phyloP scores from a whole-genome alignment of 2,113 vertebrate species.

The Clupea harengus region DNA sequence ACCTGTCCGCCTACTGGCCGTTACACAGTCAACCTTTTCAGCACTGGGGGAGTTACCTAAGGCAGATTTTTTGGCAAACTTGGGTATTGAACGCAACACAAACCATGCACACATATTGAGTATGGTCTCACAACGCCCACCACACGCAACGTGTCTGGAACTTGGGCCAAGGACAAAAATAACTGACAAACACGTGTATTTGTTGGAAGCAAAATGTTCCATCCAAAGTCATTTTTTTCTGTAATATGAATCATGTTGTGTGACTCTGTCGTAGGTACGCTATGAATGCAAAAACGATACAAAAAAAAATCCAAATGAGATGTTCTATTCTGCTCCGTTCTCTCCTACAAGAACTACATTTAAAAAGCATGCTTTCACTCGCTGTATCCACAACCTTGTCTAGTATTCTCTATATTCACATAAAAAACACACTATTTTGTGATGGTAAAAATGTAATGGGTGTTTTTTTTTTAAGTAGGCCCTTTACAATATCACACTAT shows the following conservation, averaged over 20 bases:
- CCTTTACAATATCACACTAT: background rate
- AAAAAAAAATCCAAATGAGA: background rate
- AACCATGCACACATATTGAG: background rate
- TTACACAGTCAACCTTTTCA: background rate
- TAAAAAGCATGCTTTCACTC: background rate
- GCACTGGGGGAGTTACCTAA: background rate
- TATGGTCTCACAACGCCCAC: background rate
- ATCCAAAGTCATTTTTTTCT: background rate
- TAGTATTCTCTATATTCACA: background rate
- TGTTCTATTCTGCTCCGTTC: background rate
- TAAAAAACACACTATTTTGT: background rate
- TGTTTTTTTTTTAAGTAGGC: background rate
- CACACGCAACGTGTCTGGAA: background rate
- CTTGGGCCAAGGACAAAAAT: background rate
- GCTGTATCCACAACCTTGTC: background rate
- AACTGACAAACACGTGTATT: background rate
- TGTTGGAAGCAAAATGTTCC: background rate
- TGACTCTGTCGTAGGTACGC: background rate
- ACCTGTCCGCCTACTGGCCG: background rate
- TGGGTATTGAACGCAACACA: background rate
- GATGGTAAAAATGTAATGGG: background rate
- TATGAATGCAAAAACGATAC: background rate
- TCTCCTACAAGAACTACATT: background rate
- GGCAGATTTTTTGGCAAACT: background rate
- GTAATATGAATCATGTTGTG: background rate